These are phyloP conservation scores for Heliconius ismenius DNA, from an alignment of 2,888 invertebrate species.

Conservation along the genomic window DNA sequence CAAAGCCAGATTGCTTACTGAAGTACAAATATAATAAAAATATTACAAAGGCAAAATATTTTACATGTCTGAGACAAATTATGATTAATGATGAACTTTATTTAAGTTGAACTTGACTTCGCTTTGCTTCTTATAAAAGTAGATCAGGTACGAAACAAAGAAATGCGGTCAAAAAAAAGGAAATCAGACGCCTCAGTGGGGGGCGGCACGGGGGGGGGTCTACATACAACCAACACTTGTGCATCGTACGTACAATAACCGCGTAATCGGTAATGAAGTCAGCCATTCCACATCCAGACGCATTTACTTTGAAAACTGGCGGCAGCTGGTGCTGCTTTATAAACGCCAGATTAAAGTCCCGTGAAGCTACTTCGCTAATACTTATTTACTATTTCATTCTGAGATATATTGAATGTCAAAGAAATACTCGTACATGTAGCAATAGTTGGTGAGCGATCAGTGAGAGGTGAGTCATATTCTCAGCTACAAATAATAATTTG, in stretches of 20 bases:
- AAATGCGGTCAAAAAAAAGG: conserved; percentile 11
- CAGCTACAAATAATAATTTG: no score
- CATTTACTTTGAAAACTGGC: conserved; percentile 20
- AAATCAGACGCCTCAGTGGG: not conserved
- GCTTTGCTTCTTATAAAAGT: conserved; percentile 9
- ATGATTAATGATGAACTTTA: not conserved
- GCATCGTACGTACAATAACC: conserved; percentile 2
- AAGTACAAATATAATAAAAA: not conserved
- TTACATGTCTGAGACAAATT: not conserved
- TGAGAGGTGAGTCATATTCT: no score
- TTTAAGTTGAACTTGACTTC: not conserved
- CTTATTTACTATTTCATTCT: not conserved
- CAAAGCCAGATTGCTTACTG: no score
- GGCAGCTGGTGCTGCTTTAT: not conserved
- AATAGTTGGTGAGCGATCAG: no score
- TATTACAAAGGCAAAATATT: not conserved
- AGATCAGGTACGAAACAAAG: conserved; percentile 23
- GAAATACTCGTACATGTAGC: no score
- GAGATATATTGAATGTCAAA: not conserved
- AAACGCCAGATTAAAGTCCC: conserved; percentile 4
- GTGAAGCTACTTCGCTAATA: not conserved
- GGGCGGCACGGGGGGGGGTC: not conserved
- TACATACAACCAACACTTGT: not conserved
- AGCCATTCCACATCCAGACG: conserved; percentile 10
- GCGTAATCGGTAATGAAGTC: conserved; percentile 33